Evolutionary conservation across 2,113 vertebrate genomes (phyloP).

Genomic region (Empidonax alnorum): DNA sequence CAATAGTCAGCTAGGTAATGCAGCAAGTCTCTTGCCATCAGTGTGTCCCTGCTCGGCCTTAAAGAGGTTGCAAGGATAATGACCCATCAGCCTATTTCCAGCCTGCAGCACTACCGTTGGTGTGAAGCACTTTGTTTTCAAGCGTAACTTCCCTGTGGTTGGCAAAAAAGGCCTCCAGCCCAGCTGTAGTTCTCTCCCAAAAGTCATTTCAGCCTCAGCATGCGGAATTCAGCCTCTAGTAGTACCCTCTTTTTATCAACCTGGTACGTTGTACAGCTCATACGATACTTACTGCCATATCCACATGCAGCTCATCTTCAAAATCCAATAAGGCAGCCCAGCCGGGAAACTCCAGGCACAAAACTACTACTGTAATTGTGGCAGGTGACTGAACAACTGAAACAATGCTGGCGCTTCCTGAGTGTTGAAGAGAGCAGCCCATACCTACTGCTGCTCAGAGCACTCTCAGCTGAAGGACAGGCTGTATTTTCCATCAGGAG

Average conservation of each 20-base stretch:
- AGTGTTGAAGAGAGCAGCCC: neutral
- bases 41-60: neutral
- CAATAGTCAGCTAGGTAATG: neutral
- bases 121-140: neutral
- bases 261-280: neutral
- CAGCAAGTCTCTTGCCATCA: neutral
- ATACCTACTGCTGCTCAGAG: neutral
- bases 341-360: neutral
- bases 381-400: neutral
- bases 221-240: neutral
- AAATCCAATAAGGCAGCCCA: neutral
- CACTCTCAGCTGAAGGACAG: no score
- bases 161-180: neutral
- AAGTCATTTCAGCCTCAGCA: neutral
- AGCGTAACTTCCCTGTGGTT: fast-evolving
- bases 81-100: neutral
- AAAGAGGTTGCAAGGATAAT: neutral
- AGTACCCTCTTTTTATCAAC: neutral
- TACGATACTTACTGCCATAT: neutral
- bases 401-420: neutral
- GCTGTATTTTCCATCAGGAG: neutral
- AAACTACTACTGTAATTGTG: neutral
- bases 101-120: neutral
- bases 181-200: neutral
- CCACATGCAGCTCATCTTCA: neutral